Conservation (phyloP, 2,888 invertebrate genomes). For the Ochropleura leucogaster region DNA sequence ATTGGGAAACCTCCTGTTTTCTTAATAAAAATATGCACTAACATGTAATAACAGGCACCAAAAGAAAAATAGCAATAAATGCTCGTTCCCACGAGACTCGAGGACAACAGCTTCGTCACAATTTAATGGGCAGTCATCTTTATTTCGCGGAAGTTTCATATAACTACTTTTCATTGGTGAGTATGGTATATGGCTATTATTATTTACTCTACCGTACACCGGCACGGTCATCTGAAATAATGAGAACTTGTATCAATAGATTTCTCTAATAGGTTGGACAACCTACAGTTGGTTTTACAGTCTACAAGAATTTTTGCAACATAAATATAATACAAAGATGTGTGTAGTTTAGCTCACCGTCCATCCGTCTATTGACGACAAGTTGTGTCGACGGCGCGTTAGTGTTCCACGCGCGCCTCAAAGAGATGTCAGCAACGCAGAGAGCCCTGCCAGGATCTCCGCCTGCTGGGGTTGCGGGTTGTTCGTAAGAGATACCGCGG, state of each 20-base stretch:
- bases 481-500: too few species aligned
- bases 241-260: not conserved
- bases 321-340: too few species aligned
- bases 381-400: too few species aligned
- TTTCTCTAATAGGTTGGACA: not conserved
- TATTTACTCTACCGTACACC: not conserved
- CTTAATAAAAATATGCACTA: not conserved
- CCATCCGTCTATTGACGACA: too few species aligned
- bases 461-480: too few species aligned
- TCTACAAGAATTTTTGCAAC: too few species aligned
- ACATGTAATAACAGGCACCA: not conserved
- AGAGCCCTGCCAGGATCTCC: too few species aligned
- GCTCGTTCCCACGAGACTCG: conserved; percentile 51
- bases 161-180: conserved; percentile 26
- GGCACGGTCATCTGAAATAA: too few species aligned
- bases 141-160: conserved; percentile 46
- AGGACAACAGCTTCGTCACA: conserved; percentile 52
- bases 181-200: conserved; percentile 2
- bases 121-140: conserved; percentile 45
- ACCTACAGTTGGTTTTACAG: not conserved
- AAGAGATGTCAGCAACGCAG: too few species aligned
- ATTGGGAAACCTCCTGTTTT: too few species aligned
- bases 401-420: too few species aligned
- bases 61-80: conserved; percentile 18
- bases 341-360: too few species aligned